Percentiles rank a stretch among this genome's conserved stretches.
phyloP scores from a whole-genome alignment of 2,888 invertebrate species.

The Nowickia ferox region DNA sequence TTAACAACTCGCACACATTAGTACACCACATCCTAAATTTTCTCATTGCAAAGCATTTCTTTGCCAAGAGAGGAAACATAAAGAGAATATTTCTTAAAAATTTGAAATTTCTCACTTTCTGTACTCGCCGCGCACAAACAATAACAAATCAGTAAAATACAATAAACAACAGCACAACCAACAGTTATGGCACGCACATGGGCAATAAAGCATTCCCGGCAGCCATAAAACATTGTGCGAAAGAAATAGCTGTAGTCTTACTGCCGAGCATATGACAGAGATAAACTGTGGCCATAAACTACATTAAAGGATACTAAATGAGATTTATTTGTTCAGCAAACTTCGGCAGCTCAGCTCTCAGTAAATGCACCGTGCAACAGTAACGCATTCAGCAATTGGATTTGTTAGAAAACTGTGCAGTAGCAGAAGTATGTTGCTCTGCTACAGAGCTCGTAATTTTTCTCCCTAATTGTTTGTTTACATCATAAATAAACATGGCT shows the following conservation, averaged over 20 bases:
- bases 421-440: conserved; percentile 67
- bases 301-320: conserved; percentile 66
- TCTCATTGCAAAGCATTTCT: background rate
- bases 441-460: conserved; percentile 79
- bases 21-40: conserved; percentile 28
- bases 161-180: conserved; percentile 49
- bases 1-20: background rate
- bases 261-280: conserved; percentile 60
- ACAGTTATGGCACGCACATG: conserved; percentile 73
- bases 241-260: conserved; percentile 70
- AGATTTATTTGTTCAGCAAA: conserved; percentile 71
- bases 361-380: background rate
- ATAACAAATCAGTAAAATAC: conserved; percentile 17
- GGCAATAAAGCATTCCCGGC: conserved; percentile 83
- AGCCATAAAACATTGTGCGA: conserved; percentile 83
- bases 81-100: conserved; percentile 38
- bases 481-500: conserved; percentile 82
- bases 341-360: conserved; percentile 57
- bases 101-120: conserved; percentile 33
- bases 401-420: conserved; percentile 56
- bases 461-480: conserved; percentile 81
- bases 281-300: conserved; percentile 72
- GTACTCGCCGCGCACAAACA: conserved; percentile 28
- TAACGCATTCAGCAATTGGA: conserved; percentile 53
- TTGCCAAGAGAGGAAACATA: conserved; percentile 1